A percentile compares a stretch with the other conserved stretches of the same genome.
Evolutionary conservation across 2,888 invertebrate genomes (phyloP).

Genomic region (Bembecia ichneumoniformis): DNA sequence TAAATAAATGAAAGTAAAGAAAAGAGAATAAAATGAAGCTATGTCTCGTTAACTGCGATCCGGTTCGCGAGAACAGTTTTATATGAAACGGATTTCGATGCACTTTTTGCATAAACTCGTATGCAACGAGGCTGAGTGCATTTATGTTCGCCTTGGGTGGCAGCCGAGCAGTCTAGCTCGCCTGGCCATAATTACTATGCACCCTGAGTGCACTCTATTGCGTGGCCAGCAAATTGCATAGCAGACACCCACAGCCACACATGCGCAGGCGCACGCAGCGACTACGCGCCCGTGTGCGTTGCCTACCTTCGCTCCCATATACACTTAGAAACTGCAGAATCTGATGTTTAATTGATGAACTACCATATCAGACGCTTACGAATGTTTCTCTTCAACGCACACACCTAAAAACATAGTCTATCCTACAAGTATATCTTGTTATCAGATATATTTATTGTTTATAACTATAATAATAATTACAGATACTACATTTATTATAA

Average conservation of each 20-base stretch:
- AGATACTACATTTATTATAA: too few species aligned
- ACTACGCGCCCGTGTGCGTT: slow-evolving; percentile 13
- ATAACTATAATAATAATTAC: too few species aligned
- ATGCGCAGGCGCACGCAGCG: slow-evolving; percentile 3
- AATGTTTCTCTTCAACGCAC: slow-evolving; percentile 5
- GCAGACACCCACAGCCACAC: slow-evolving; percentile 11
- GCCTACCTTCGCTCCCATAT: slow-evolving; percentile 20
- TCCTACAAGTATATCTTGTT: too few species aligned
- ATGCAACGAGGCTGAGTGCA: neutral
- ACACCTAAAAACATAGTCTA: too few species aligned
- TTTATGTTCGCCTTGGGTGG: slow-evolving; percentile 8
- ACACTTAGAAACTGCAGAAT: slow-evolving; percentile 6
- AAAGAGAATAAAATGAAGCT: too few species aligned
- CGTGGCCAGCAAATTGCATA: slow-evolving; percentile 14
- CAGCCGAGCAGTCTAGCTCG: slow-evolving; percentile 12
- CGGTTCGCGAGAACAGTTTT: neutral
- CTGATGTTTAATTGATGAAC: slow-evolving; percentile 16
- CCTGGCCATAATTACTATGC: slow-evolving; percentile 25
- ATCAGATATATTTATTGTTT: too few species aligned
- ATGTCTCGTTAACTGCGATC: neutral
- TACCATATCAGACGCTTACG: slow-evolving; percentile 6
- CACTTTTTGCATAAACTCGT: neutral
- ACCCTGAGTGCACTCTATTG: slow-evolving; percentile 19
- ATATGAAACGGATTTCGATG: neutral
- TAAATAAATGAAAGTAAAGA: too few species aligned